phyloP scores from a whole-genome alignment of 2,888 invertebrate species.

The Phortica magna region DNA sequence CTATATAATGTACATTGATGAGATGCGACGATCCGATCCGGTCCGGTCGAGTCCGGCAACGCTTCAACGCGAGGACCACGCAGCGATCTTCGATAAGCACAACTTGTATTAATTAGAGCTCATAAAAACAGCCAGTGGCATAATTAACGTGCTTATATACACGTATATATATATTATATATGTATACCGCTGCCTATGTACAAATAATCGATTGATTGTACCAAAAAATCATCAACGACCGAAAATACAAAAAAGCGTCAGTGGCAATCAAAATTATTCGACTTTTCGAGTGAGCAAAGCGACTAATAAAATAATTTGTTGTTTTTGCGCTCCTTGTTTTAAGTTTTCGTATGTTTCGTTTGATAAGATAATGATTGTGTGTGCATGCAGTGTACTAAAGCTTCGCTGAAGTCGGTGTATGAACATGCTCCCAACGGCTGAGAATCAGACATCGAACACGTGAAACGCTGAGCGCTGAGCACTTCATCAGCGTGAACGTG shows the following conservation, averaged over 20 bases:
- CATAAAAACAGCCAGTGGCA: neutral
- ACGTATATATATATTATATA: neutral
- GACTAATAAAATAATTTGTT: conserved; percentile 19
- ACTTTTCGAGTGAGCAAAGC: neutral
- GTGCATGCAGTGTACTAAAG: conserved; percentile 50
- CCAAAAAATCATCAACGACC: neutral
- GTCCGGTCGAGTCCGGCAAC: too few relatives aligned
- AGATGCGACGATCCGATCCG: too few relatives aligned
- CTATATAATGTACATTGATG: too few relatives aligned
- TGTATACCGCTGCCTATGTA: too few relatives aligned
- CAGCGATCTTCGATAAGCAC: neutral
- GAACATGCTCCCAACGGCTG: conserved; percentile 58
- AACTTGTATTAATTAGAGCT: too few relatives aligned
- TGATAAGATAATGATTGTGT: conserved; percentile 59
- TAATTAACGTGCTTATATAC: neutral
- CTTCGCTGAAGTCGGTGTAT: conserved; percentile 40
- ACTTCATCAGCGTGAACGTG: too few relatives aligned
- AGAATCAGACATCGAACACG: conserved; percentile 50
- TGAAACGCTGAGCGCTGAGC: conserved; percentile 48
- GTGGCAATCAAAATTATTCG: neutral
- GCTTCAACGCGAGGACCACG: neutral
- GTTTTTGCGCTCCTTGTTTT: conserved; percentile 1
- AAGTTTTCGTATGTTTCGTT: neutral
- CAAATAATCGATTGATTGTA: too few relatives aligned
- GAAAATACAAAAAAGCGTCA: neutral